Percentiles rank a stretch among this genome's conserved stretches.
Evolutionary conservation across 2,797 vertebrate genomes (phyloP).

Genomic region (Ibycter americanus): DNA sequence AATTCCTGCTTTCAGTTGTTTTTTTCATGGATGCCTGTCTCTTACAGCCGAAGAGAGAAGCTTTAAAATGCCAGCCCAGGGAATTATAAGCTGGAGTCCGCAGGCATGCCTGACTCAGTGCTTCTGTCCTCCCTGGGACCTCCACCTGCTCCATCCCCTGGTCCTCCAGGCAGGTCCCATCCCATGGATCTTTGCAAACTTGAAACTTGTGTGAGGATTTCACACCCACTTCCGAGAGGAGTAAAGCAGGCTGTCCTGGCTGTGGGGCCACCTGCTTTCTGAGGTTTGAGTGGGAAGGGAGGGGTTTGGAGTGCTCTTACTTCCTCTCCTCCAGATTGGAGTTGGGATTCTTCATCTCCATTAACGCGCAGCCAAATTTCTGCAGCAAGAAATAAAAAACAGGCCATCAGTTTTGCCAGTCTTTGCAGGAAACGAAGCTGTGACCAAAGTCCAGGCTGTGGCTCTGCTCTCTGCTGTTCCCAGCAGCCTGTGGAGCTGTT

Average conservation of each 20-base stretch:
- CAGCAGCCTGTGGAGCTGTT: neutral
- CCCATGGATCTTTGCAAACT: neutral
- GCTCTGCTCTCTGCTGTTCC: neutral
- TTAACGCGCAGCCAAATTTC: slow-evolving; percentile 94
- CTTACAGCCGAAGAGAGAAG: neutral
- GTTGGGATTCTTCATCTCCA: slow-evolving; percentile 97
- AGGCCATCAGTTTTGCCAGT: neutral
- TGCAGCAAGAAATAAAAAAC: slow-evolving; percentile 20
- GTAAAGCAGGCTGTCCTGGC: neutral
- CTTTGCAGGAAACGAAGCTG: neutral
- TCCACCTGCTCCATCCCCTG: neutral
- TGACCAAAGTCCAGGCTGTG: neutral
- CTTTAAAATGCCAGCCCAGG: neutral
- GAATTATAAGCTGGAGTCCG: neutral
- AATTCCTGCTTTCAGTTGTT: neutral
- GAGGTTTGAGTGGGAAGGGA: neutral
- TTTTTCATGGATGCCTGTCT: neutral
- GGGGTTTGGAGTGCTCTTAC: slow-evolving; percentile 75
- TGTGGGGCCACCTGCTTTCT: neutral
- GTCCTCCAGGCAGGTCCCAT: neutral
- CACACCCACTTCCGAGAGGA: neutral
- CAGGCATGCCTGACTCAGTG: neutral
- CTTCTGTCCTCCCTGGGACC: neutral
- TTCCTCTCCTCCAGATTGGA: slow-evolving; percentile 91
- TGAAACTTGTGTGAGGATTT: neutral